Base-by-base conservation (phyloP, 2,113 vertebrate genomes). In the Entomyzon cyanotis region DNA sequence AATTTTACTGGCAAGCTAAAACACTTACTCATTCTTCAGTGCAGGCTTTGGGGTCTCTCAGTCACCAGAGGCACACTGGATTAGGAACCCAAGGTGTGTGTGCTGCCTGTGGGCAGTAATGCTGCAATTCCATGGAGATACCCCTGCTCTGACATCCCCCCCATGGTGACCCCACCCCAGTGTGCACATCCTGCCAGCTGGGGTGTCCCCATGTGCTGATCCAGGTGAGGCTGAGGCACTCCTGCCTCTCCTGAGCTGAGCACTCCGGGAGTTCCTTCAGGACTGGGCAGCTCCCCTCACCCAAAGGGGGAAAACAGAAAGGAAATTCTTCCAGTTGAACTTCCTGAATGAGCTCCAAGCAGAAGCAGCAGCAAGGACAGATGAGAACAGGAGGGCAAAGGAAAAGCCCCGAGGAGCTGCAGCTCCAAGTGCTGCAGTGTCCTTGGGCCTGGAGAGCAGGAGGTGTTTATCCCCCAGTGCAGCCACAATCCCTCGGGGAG, bases 221-320 rank as follows among this genome's bases (percentile, higher is more conserved):
- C 20, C 47, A 5, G 22, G 24, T 0, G 13, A n/a, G 20, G 8
- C 3, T 7, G 8, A 23, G 24, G 22, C 11, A 10, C 2, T 2
- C 10, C 77, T n/a, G 59, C 68, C 75, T 13, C 8, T 25, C 23
- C 59, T 24, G 4, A 10, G 59, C 67, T 1, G 2, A n/a, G 46
- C 9, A 3, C 7, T n/a, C 22, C 2, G 1, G 11, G 2, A 22
- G 12, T 5, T 22, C 7, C 11, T 11, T 41, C 41, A 56, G 79
- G 44, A 46, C 9, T 11, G 50, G 27, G n/a, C 4, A 5, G 7
- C 7, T 53, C 23, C 4, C 2, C 11, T 22, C 1, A 2, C 62
- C 31, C 59, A 24, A 55, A 41, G 15, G 6, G 9, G 7, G 3
- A 39, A 44, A 47, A 39, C 0, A 42, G 5, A n/a, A n/a, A 12